phyloP scores from a whole-genome alignment of 2,888 invertebrate genomes.

The Thymelicus acteon region DNA sequence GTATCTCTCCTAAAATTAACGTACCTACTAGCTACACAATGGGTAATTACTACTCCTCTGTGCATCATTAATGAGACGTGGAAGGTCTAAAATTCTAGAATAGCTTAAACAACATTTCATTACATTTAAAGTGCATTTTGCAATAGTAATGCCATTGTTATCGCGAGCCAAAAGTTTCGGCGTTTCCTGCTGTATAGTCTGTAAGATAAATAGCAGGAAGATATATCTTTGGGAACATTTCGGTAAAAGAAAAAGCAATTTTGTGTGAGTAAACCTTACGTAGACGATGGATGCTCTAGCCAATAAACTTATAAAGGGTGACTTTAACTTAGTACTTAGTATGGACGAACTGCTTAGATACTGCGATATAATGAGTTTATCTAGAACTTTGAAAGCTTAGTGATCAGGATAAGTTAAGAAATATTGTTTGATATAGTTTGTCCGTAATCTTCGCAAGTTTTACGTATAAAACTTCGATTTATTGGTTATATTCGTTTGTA shows the following conservation, averaged over 20 bases:
- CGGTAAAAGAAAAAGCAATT: conserved; percentile 20
- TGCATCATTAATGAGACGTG: no score
- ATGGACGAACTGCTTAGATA: not conserved
- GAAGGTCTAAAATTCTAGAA: no score
- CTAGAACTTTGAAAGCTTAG: not conserved
- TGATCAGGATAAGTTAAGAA: not conserved
- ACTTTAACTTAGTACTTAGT: conserved; percentile 16
- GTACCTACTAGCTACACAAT: no score
- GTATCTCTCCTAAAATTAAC: no score
- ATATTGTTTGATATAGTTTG: not conserved
- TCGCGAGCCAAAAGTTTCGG: not conserved
- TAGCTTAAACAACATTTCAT: no score
- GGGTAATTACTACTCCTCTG: no score
- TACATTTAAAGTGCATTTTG: not conserved
- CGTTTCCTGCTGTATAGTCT: not conserved
- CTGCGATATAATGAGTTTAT: not conserved
- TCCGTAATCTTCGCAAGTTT: not conserved
- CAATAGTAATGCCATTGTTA: not conserved
- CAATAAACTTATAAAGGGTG: conserved; percentile 13
- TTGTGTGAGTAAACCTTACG: conserved; percentile 10
- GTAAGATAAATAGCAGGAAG: conserved; percentile 7
- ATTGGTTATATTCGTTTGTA: no score
- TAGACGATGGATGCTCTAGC: conserved; percentile 1
- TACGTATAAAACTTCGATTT: no score
- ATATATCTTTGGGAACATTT: conserved; percentile 14